These are phyloP conservation scores for Oncorhynchus nerka DNA, from an alignment of 2,113 vertebrate genomes.

Conservation along the genomic window DNA sequence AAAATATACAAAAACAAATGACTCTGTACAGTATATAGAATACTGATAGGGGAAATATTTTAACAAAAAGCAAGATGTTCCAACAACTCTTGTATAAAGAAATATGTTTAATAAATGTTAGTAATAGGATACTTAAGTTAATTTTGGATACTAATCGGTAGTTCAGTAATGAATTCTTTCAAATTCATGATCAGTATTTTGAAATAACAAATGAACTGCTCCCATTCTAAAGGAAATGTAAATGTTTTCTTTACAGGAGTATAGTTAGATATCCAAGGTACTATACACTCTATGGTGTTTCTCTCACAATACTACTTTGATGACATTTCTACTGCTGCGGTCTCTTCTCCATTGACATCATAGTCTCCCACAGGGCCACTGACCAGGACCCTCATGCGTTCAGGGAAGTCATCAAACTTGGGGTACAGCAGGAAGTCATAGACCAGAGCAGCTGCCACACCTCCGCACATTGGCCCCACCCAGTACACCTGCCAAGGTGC, in stretches of 20 bases:
- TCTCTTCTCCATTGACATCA: slow-evolving; percentile 68
- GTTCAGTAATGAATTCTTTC: slow-evolving; percentile 6
- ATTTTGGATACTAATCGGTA: slow-evolving; percentile 14
- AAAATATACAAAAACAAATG: slow-evolving; percentile 54
- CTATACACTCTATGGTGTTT: slow-evolving; percentile 22
- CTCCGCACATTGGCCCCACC: slow-evolving; percentile 80
- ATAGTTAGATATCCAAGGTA: slow-evolving; percentile 38
- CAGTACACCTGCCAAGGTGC: slow-evolving; percentile 73
- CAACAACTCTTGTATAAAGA: slow-evolving; percentile 12
- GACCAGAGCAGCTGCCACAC: slow-evolving; percentile 77
- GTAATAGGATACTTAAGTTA: slow-evolving; percentile 11
- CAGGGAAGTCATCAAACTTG: slow-evolving; percentile 80
- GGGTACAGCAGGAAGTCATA: slow-evolving; percentile 92
- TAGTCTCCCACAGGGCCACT: slow-evolving; percentile 87
- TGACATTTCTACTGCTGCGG: slow-evolving; percentile 67
- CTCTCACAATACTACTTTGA: slow-evolving; percentile 58
- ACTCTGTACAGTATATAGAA: slow-evolving; percentile 54
- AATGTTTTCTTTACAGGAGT: slow-evolving; percentile 51
- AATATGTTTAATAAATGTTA: slow-evolving; percentile 2
- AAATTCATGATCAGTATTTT: slow-evolving; percentile 35
- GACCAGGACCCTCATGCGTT: slow-evolving; percentile 89
- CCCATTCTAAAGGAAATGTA: slow-evolving; percentile 32
- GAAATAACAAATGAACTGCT: slow-evolving; percentile 26
- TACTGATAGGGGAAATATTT: slow-evolving; percentile 57
- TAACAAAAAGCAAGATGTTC: slow-evolving; percentile 20